Evolutionary conservation across 2,888 invertebrate species (phyloP), one percentile per base, ranked within the genome.

Genomic region (Subacronicta megacephala): DNA sequence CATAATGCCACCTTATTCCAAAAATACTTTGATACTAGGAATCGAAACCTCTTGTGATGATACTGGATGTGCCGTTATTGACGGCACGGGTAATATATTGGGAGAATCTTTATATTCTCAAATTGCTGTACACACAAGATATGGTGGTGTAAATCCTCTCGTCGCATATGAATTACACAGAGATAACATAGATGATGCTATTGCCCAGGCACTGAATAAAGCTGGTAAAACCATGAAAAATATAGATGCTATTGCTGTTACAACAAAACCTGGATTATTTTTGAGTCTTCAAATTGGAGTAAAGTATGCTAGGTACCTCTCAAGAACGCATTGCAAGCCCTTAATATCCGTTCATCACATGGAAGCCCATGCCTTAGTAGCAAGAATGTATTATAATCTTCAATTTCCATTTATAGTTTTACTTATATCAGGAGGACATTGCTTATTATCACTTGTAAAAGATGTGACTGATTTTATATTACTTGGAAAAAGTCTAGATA

Each of bases 31-130:
- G 38, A 65, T 99, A 51, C 91, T 99, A 71, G 99, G 99, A 6
- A 99, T 99, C 77, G 99, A 99, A 95, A 98, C 99, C 4, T 99
- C 99, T 63, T 99, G 99, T 85, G 99, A 99, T 94, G 99, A 99
- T 86, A 99, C 99, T 1, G 99, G 98, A 17, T 97, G 97, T 82
- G 99, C 98, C 37, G 94, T 99, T 66, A 96, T 99, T 7, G 95
- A 97, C 87, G 94, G 93, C 16, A 81, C 95, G 55, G 97, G 97
- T 23, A 92, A 94, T 61, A 94, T 99, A 73, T 85, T 98, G 41
- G 97, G 98, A 9, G 98, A 99, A 90, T 95, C 96, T 29, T 88
- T 98, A 29, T 93, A 96, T 83, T 98, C 98, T 0, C 99, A 99
- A 89, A 96, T 96, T 68, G 86, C 95, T 68, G 92, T 95, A 55